phyloP scores from a whole-genome alignment of 2,888 invertebrate species.

The Gastracanthus pulcherrimus region DNA sequence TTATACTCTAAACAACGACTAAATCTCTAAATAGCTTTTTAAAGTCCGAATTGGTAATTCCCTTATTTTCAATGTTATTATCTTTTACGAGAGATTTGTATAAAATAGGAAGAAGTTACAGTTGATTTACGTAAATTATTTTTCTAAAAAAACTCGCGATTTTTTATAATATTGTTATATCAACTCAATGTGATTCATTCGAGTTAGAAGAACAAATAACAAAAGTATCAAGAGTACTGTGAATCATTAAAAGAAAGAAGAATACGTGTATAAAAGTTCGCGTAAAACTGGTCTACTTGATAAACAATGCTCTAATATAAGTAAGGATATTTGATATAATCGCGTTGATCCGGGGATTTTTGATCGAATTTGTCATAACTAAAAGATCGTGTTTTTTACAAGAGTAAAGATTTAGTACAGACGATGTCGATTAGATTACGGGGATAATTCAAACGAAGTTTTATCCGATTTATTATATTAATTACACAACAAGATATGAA shows the following conservation, averaged over 20 bases:
- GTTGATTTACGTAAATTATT: neutral
- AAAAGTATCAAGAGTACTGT: neutral
- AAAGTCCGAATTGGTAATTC: no score
- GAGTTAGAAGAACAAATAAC: neutral
- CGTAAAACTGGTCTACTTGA: no score
- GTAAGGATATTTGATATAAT: neutral
- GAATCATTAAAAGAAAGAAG: neutral
- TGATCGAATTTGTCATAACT: neutral
- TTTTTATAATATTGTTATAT: no score
- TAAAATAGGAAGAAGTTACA: neutral
- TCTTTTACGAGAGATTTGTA: no score
- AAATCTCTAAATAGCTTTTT: no score
- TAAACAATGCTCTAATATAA: neutral
- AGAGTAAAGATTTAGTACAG: neutral
- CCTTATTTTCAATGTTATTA: no score
- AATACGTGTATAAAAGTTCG: no score
- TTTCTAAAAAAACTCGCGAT: neutral
- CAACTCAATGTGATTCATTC: neutral
- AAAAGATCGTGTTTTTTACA: neutral
- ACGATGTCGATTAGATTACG: neutral
- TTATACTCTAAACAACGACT: no score
- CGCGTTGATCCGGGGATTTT: neutral
- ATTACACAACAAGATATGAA: neutral
- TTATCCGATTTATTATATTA: neutral
- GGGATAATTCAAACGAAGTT: neutral